Base-by-base conservation (phyloP, 2,113 vertebrate genomes). In the Dolichotis patagonum region DNA sequence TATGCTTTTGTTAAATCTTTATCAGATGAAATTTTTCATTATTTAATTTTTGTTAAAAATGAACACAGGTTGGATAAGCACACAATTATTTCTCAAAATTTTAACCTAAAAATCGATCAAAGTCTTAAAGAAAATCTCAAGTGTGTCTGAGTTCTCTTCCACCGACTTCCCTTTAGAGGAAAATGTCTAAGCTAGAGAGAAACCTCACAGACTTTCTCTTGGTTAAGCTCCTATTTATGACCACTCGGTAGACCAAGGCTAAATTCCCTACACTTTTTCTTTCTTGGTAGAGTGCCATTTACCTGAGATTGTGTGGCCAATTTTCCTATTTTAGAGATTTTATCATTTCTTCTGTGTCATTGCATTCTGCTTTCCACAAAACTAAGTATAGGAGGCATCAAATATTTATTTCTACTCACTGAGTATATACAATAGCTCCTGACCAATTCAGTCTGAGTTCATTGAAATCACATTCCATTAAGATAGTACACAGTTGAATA, bases 31-130 rank as follows among this genome's bases (percentile, higher is more conserved):
- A 14, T 77, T 69, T 20, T 82, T 92, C 19, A 24, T 10, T 62
- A 49, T 94, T 92, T 81, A 60, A 77, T 82, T 90, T 96, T 95
- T 71, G 32, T 88, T 94, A 82, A 77, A 43, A 60, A 46, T 63
- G 58, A 65, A 63, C 3, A 49, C 20, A 87, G 22, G 24, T 92
- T 94, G 56, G 85, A 30, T 73, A 95, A 89, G 54, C 81, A 93
- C 11, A 22, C 81, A 85, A 75, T 86, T 89, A 1, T 13, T 4
- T 63, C 60, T 88, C 24, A 35, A 56, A 80, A 3, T 80, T 91
- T 90, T 93, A 91, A 46, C 28, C 5, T 81, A 24, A 58, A 3
- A 80, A 84, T 96, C 78, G 58, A 81, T 65, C 35, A 77, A 85
- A 93, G n/a, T 7, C 46, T 75, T 5, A 67, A 89, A 87, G 46